These are phyloP conservation scores for Octonoba sinensis DNA, from an alignment of 2,888 invertebrate species.

Conservation along the genomic window DNA sequence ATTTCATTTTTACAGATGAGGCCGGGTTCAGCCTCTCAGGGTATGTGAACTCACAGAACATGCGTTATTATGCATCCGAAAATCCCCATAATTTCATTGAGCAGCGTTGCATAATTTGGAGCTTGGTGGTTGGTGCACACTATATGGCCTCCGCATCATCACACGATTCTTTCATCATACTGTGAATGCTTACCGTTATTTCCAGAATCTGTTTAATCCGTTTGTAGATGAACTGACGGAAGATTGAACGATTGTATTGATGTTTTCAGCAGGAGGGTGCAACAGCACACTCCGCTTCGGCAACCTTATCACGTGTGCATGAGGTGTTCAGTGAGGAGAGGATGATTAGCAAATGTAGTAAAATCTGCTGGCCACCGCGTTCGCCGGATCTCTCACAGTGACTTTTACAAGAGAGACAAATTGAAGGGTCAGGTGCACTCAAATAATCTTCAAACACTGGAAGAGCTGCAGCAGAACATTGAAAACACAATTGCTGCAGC, in stretches of 20 bases:
- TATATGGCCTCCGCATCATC: neutral
- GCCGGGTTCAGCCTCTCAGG: slow-evolving; percentile 7
- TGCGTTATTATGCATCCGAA: too few species aligned
- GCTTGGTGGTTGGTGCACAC: neutral
- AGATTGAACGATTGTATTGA: neutral
- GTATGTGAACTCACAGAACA: too few species aligned
- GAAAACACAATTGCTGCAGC: too few species aligned
- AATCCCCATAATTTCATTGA: neutral
- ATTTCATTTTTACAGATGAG: slow-evolving; percentile 6
- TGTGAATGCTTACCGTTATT: neutral
- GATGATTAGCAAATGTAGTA: slow-evolving; percentile 5
- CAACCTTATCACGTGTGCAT: slow-evolving; percentile 11
- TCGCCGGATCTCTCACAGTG: slow-evolving; percentile 19
- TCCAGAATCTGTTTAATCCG: too few species aligned
- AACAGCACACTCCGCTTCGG: slow-evolving; percentile 7
- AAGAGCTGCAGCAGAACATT: slow-evolving; percentile 18
- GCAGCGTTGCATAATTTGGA: neutral
- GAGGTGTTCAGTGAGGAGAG: slow-evolving; percentile 4
- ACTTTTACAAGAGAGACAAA: slow-evolving; percentile 10
- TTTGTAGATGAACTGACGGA: neutral
- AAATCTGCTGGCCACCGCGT: slow-evolving; percentile 11
- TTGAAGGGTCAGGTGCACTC: slow-evolving; percentile 20
- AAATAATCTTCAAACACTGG: slow-evolving; percentile 6
- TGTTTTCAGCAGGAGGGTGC: slow-evolving; percentile 4
- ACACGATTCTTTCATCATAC: slow-evolving; percentile 1